Conservation (phyloP, 2,888 invertebrate species). For the Alviniconcha strummeri region DNA sequence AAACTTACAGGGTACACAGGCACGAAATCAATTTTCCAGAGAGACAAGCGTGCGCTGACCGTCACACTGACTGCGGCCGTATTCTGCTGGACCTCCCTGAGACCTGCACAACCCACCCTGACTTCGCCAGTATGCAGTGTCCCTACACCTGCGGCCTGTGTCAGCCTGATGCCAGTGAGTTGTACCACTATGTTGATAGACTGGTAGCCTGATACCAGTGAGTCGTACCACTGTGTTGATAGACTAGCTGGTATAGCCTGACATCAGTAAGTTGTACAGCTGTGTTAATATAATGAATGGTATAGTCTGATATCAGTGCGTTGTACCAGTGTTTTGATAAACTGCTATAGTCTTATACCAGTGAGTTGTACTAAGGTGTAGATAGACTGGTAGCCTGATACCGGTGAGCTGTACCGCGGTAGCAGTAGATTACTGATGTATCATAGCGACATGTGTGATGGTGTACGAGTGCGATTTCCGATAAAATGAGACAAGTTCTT, state of each 20-base stretch:
- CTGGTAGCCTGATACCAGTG: not conserved
- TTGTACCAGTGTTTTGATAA: no score
- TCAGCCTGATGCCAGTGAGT: constrained; percentile 5
- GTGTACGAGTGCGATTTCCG: no score
- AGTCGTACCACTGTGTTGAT: not conserved
- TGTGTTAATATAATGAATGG: not conserved
- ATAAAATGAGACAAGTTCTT: no score
- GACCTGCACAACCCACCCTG: not conserved
- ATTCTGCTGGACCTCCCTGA: not conserved
- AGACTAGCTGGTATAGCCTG: not conserved
- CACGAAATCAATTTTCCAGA: not conserved
- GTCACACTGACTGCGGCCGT: not conserved
- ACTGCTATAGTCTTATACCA: no score
- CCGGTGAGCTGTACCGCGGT: no score
- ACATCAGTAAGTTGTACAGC: no score
- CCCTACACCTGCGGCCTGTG: constrained; percentile 13
- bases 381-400: no score
- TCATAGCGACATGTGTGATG: no score
- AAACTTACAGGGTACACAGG: no score
- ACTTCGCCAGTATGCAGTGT: constrained; percentile 6
- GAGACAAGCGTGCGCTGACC: not conserved
- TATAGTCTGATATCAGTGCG: no score
- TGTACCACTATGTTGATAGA: not conserved
- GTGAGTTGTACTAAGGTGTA: no score
- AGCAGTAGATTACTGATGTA: no score